Evolutionary conservation across 2,113 vertebrate genomes (phyloP), one percentile per base, ranked within the genome.

Genomic region (Labrus mixtus): DNA sequence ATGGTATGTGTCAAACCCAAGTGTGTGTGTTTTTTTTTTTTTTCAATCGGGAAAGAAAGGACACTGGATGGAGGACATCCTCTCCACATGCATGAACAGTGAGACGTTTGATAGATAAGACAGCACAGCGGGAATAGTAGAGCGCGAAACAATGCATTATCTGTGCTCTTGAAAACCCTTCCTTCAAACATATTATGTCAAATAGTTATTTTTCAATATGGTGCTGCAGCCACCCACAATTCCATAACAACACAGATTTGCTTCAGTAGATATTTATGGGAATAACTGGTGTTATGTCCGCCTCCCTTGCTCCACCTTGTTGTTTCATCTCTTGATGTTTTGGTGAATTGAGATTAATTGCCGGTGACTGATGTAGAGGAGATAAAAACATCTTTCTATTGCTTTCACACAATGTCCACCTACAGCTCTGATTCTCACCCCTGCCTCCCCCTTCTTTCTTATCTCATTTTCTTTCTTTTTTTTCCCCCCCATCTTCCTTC

Each of bases 271-370:
- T 84, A 72, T 84, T 79, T 79, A 83, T 65, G 63, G 48, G 43
- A 79, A 76, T 55, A 69, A 48, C 45, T 73, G 50, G 64, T 79
- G 60, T 75, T 84, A 61, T 74, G 50, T 45, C 41, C 25, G 41
- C 57, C 43, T 46, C 43, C 17, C 46, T 33, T 33, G 29, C 43
- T 48, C 50, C 41, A 3, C 23, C 41, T 48, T 77, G 23, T 73
- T 45, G 25, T 80, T 76, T 70, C 39, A 65, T 73, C 36, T 73
- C 33, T 75, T 87, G 53, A 73, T 55, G 60, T 37, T 41, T 67
- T 39, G 22, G 58, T 59, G 72, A 84, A 91, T 86, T 87, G 76
- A 86, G 78, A 89, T 84, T 86, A 88, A 90, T 87, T 78, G 84
- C 69, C 7, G 54, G 25, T 68, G 79, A 78, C 60, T 82, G 56